Conservation (phyloP, 1,140 invertebrate species). For the Drosophila nigrodunni region DNA sequence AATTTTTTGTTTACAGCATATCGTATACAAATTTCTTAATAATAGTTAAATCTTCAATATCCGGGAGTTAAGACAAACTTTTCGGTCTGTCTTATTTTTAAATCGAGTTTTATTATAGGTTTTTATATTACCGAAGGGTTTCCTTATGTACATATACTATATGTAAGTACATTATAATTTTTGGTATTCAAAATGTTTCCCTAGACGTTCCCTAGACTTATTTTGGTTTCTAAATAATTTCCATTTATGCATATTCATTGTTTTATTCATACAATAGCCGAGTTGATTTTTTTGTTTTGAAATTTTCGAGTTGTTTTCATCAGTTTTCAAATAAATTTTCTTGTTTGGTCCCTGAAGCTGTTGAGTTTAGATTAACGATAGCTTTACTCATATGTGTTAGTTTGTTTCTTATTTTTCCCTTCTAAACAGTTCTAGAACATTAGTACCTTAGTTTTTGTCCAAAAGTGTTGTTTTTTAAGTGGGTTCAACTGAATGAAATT, state of each 20-base stretch:
- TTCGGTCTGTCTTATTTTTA: conserved; percentile 35
- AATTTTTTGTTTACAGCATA: conserved; percentile 48
- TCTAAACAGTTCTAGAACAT: conserved; percentile 38
- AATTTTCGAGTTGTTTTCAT: conserved; percentile 31
- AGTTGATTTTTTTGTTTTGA: conserved; percentile 29
- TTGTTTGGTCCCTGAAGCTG: conserved; percentile 80
- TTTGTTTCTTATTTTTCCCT: conserved; percentile 26
- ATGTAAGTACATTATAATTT: conserved; percentile 8
- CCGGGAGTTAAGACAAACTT: conserved; percentile 31
- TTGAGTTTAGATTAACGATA: conserved; percentile 77
- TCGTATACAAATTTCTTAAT: conserved; percentile 77
- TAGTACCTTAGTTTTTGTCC: conserved; percentile 26
- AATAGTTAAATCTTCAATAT: conserved; percentile 51
- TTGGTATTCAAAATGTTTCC: conserved; percentile 46
- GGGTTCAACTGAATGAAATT: conserved; percentile 40
- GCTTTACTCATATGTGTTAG: conserved; percentile 60
- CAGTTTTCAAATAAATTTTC: conserved; percentile 66
- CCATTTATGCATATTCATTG: conserved; percentile 17
- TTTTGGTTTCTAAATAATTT: conserved; percentile 34
- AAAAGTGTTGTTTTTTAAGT: conserved; percentile 38
- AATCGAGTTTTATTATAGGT: conserved; percentile 47
- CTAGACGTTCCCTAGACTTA: conserved; percentile 38
- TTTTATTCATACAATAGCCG: conserved; percentile 30
- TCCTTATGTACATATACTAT: conserved; percentile 29
- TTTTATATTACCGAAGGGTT: conserved; percentile 64